Evolutionary conservation across 2,888 invertebrate genomes (phyloP).

Genomic region (Cepaea hortensis): DNA sequence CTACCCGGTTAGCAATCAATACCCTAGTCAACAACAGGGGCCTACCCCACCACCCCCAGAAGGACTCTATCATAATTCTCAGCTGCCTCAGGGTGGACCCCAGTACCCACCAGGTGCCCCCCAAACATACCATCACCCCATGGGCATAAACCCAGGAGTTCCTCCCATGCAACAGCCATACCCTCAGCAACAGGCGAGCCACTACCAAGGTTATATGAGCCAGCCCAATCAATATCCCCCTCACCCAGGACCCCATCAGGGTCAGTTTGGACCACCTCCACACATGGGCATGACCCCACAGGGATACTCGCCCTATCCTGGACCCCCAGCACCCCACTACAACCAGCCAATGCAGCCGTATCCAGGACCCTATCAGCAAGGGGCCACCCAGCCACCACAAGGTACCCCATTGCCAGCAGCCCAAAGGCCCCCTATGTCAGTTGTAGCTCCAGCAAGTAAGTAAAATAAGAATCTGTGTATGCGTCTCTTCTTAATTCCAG

Average conservation of each 20-base stretch:
- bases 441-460: constrained; percentile 34
- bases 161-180: constrained; percentile 30
- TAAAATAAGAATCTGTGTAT: neutral
- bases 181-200: neutral
- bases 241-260: neutral
- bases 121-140: constrained; percentile 18
- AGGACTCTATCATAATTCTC: neutral
- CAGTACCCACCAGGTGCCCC: constrained; percentile 16
- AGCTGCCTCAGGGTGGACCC: constrained; percentile 13
- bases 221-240: constrained; percentile 24
- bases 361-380: constrained; percentile 31
- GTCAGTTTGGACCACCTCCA: constrained; percentile 13
- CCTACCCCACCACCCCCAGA: constrained; percentile 3
- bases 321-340: constrained; percentile 19
- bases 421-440: constrained; percentile 19
- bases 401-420: constrained; percentile 18
- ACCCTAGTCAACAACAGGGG: constrained; percentile 1
- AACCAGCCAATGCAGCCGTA: constrained; percentile 41
- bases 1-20: neutral
- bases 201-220: constrained; percentile 27
- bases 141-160: constrained; percentile 16
- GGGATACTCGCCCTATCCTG: constrained; percentile 34
- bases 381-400: constrained; percentile 9
- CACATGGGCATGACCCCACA: constrained; percentile 33
- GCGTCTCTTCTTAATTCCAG: too few species aligned